These are phyloP conservation scores for Hypena proboscidalis DNA, from an alignment of 2,888 invertebrate species.

Conservation along the genomic window DNA sequence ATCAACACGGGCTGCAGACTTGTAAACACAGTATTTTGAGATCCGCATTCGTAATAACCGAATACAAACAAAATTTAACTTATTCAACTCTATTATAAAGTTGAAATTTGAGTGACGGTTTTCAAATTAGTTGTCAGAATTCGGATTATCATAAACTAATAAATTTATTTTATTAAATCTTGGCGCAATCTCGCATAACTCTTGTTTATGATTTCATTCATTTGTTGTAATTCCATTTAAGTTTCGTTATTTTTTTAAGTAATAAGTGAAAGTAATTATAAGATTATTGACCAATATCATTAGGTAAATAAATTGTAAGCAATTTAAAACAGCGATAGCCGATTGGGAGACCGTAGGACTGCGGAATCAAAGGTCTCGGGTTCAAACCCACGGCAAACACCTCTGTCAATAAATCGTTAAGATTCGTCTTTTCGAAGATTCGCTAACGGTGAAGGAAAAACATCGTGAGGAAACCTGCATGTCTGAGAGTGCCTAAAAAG, in stretches of 20 bases:
- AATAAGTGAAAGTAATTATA: slow-evolving; percentile 32
- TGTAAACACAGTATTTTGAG: slow-evolving; percentile 35
- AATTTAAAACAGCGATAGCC: no score
- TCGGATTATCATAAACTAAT: slow-evolving; percentile 24
- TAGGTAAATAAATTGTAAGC: no score
- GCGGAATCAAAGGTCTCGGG: no score
- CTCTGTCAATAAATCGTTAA: no score
- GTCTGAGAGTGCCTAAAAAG: no score
- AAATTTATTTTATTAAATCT: slow-evolving; percentile 23
- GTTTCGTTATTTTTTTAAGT: slow-evolving; percentile 5
- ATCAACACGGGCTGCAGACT: slow-evolving; percentile 40
- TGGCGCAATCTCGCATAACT: slow-evolving; percentile 24
- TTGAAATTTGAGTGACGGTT: slow-evolving; percentile 7
- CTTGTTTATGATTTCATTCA: slow-evolving; percentile 17
- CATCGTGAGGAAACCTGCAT: no score
- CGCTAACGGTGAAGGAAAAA: no score
- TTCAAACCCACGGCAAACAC: no score
- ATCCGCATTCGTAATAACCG: slow-evolving; percentile 19
- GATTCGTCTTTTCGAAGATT: no score
- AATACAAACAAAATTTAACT: slow-evolving; percentile 14
- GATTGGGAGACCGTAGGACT: no score
- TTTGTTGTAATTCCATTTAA: slow-evolving; percentile 11
- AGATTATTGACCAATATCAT: no score
- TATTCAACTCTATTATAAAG: rapidly evolving
- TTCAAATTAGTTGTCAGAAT: neutral